Base-by-base conservation (phyloP, 1,140 invertebrate species). In the Drosophila melanica region DNA sequence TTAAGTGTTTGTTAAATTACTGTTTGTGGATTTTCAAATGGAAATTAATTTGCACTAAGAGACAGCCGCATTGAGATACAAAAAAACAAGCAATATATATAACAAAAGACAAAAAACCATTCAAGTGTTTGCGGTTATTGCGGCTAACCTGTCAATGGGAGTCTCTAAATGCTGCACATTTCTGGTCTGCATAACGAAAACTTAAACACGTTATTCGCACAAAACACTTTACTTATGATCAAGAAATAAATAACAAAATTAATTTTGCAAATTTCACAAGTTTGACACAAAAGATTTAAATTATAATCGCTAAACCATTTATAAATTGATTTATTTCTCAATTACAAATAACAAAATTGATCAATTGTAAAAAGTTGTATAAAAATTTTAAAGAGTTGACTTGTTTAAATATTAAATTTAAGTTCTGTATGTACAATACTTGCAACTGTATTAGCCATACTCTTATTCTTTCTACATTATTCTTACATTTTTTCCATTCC, bases 1-100 rank as follows among this genome's bases (percentile, higher is more conserved):
- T 60, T 89, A 82, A 85, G 81, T 85, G 81, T 77, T 85, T 85
- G 81, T 85, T 80, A 85, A 85, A 80, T 85, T 85, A 85, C 81
- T 71, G 77, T 85, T 85, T 85, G 81, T 75, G 77, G 77, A 84
- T 80, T 85, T 80, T 68, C 53, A 60, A 66, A 75, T 79, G 65
- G 67, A 85, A 85, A 84, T 79, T 85, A 80, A 85, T 85, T 85
- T 85, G 51, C 57, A 58, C 45, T 18, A 62, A 35, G 53, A 53
- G 16, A 64, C 51, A 50, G 50, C 60, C 7, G 18, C 5, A 20
- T 30, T 35, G 16, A 39, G 10, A 59, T 41, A 44, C n/a, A 44
- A 8, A 47, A 62, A 18, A 10, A n/a, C 4, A 3, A 58, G 59
- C 20, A 9, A 35, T 12, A 20, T 12, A 53, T 44, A 50, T 35